These are phyloP conservation scores for Atherinosoma microstoma DNA, from an alignment of 2,797 vertebrate species.

Conservation along the genomic window DNA sequence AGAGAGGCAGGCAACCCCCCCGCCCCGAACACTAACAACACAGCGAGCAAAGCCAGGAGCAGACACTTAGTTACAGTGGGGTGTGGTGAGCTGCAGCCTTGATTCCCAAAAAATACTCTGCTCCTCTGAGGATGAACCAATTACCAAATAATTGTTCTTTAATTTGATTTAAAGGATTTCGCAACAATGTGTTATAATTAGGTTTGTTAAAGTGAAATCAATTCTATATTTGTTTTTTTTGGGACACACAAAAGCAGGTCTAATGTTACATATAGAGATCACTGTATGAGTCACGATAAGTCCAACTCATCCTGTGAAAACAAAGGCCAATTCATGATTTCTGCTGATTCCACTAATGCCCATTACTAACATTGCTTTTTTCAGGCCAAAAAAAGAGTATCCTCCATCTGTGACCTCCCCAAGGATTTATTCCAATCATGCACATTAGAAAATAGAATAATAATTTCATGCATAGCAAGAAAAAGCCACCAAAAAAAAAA, in stretches of 20 bases:
- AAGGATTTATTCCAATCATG: neutral
- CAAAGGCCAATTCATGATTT: neutral
- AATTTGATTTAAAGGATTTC: neutral
- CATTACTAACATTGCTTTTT: neutral
- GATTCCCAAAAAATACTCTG: conserved; percentile 68
- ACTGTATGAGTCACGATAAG: neutral
- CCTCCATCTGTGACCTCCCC: neutral
- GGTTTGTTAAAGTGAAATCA: neutral
- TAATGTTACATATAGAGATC: neutral
- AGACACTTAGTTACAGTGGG: conserved; percentile 53
- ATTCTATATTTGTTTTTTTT: no score
- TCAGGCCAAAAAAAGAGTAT: neutral
- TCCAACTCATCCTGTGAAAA: neutral
- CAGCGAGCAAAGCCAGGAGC: conserved; percentile 68
- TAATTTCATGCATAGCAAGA: neutral
- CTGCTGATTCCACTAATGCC: conserved; percentile 1
- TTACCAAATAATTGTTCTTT: fast-evolving
- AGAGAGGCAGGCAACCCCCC: conserved; percentile 53
- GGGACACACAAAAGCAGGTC: neutral
- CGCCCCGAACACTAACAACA: conserved; percentile 52
- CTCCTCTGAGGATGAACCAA: conserved; percentile 22
- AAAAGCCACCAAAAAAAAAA: neutral
- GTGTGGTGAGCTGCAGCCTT: conserved; percentile 32
- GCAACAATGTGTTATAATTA: neutral
- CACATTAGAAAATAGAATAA: neutral